Conservation (phyloP, 2,113 vertebrate species). For the Melanotaenia duboulayi region DNA sequence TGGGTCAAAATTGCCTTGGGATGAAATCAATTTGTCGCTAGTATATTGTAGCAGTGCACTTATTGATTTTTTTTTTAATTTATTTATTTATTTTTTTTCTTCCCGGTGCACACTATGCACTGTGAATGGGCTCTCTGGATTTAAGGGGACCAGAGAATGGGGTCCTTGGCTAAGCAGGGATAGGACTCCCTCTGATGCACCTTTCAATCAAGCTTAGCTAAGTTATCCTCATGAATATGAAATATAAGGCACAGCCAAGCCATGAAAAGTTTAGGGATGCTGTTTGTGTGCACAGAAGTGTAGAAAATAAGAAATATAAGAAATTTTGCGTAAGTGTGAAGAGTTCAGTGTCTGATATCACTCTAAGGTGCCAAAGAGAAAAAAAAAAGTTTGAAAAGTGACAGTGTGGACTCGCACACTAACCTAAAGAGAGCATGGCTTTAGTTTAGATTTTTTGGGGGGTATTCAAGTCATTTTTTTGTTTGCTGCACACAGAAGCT, state of each 20-base stretch:
- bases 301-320: conserved; percentile 51
- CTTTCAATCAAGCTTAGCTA: conserved; percentile 82
- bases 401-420: no score
- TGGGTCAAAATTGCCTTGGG: conserved; percentile 72
- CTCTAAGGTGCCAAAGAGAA: conserved; percentile 1
- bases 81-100: not conserved
- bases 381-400: no score
- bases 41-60: conserved; percentile 79
- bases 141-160: conserved; percentile 59
- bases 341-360: conserved; percentile 21
- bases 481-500: conserved; percentile 4
- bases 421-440: no score
- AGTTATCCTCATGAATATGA: conserved; percentile 82
- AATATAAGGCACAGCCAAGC: conserved; percentile 64
- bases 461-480: not conserved
- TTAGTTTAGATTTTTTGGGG: no score
- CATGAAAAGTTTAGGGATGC: conserved; percentile 51
- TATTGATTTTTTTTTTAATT: conserved; percentile 84
- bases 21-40: conserved; percentile 81
- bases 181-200: conserved; percentile 78
- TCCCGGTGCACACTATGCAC: conserved; percentile 44
- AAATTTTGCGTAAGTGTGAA: conserved; percentile 11
- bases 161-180: conserved; percentile 66
- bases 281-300: conserved; percentile 50
- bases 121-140: conserved; percentile 70